Evolutionary conservation across 2,113 vertebrate genomes (phyloP).

Genomic region (Bucco capensis): DNA sequence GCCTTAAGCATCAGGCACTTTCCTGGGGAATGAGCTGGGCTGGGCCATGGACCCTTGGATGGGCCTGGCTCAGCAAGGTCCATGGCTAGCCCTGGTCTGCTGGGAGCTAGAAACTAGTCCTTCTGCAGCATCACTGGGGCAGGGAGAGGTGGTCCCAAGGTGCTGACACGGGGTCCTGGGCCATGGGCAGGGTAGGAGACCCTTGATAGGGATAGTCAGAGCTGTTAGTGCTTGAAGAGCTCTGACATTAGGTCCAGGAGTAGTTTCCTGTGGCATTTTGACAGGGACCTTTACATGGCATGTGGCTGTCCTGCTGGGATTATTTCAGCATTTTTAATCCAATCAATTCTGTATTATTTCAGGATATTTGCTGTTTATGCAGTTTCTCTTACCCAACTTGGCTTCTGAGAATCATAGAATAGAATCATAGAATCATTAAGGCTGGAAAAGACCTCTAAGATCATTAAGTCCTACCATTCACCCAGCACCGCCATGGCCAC

Average conservation of each 20-base stretch:
- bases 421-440: too few relatives aligned
- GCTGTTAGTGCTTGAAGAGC: background rate
- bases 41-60: background rate
- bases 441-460: too few relatives aligned
- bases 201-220: too few relatives aligned
- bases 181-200: background rate
- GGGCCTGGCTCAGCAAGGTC: fast-evolving
- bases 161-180: too few relatives aligned
- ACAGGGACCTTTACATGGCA: fast-evolving
- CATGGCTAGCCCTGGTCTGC: background rate
- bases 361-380: background rate
- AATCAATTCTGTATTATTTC: background rate
- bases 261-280: background rate
- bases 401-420: too few relatives aligned
- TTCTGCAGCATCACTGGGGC: background rate
- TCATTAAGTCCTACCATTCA: too few relatives aligned
- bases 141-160: background rate
- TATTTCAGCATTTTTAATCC: background rate
- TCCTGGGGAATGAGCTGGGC: too few relatives aligned
- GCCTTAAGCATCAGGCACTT: fast-evolving
- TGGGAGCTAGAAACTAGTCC: background rate
- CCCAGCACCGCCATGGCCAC: too few relatives aligned
- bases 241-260: background rate
- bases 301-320: background rate
- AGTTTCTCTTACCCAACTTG: background rate